Evolutionary conservation across 2,797 vertebrate genomes (phyloP), one percentile per base, ranked within the genome.

Genomic region (Thamnophis elegans): DNA sequence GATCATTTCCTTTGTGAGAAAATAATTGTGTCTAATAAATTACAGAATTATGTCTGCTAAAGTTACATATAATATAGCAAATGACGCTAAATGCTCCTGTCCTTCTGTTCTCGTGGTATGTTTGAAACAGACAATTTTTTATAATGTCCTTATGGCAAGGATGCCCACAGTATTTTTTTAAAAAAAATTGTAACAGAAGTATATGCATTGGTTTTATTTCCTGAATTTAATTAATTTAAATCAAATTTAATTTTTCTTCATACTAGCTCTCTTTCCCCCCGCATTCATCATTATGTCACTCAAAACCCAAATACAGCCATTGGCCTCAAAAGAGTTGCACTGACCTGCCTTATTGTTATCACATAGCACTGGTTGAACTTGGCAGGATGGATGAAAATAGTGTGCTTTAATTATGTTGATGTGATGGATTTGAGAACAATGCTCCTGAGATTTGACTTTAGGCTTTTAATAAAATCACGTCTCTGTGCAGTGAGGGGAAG

Each of bases 1-100:
- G 54, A 28, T 88, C 0, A 0, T 47, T 56, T 94, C 26, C 42
- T 56, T 36, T 28, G 47, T 47, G 89, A 56, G 60, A 65, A 32
- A 93, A 73, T 59, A 85, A 93, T 94, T 0, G 25, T 93, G 1
- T 65, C 62, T 93, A 92, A 22, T 88, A 89, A 90, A 68, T 92
- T 78, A 58, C 26, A 53, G 90, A 82, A 60, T 28, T 55, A 22
- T 10, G 88, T 92, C 7, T 26, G 0, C 93, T 90, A 94, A 89
- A 13, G 32, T 73, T 47, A 53, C 56, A 11, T 56, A 28, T 85
- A 36, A 32, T 68, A 56, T 65, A 85, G 53, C 53, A 42, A 6
- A n/a, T 16, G 4, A 42, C 20, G 89, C 58, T 65, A 92, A 92
- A 90, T 60, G 11, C 28, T 87, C 12, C 85, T 85, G 53, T 90